Evolutionary conservation across 1,140 invertebrate species (phyloP).

Genomic region (Samia ricini): DNA sequence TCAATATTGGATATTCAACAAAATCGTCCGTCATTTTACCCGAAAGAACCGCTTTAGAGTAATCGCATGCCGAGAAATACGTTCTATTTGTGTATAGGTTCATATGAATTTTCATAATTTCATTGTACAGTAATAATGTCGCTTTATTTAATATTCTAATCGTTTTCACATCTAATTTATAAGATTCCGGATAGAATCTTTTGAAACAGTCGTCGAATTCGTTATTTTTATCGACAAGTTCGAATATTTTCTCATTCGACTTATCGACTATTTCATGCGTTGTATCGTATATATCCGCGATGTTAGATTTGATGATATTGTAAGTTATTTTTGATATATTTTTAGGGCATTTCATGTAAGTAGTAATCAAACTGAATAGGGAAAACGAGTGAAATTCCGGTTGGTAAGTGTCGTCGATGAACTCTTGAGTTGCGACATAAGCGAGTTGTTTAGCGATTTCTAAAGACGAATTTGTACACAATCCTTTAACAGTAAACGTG

Average conservation of each 20-base stretch:
- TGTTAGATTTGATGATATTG: conserved; percentile 26
- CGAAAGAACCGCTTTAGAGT: conserved; percentile 54
- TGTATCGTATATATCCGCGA: conserved; percentile 21
- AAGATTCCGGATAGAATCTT: conserved; percentile 51
- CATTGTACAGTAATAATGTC: conserved; percentile 45
- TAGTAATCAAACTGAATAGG: conserved; percentile 37
- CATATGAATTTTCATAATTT: conserved; percentile 37
- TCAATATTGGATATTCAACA: conserved; percentile 74
- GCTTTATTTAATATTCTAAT: conserved; percentile 38
- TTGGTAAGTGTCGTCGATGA: conserved; percentile 11
- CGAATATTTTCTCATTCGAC: conserved; percentile 35
- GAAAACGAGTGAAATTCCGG: conserved; percentile 19
- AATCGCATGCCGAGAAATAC: conserved; percentile 57
- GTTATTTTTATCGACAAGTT: conserved; percentile 15
- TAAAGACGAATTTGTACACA: conserved; percentile 41
- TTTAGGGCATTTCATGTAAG: conserved; percentile 45
- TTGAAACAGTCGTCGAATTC: conserved; percentile 29
- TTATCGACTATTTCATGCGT: conserved; percentile 13
- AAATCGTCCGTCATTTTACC: conserved; percentile 67
- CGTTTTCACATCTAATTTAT: conserved; percentile 23
- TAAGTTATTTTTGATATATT: conserved; percentile 26
- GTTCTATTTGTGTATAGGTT: background rate
- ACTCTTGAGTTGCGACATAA: conserved; percentile 33
- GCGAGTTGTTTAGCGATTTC: conserved; percentile 54
- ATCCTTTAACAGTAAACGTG: conserved; percentile 53